Evolutionary conservation across 2,113 vertebrate genomes (phyloP).

Genomic region (Hypomesus transpacificus): DNA sequence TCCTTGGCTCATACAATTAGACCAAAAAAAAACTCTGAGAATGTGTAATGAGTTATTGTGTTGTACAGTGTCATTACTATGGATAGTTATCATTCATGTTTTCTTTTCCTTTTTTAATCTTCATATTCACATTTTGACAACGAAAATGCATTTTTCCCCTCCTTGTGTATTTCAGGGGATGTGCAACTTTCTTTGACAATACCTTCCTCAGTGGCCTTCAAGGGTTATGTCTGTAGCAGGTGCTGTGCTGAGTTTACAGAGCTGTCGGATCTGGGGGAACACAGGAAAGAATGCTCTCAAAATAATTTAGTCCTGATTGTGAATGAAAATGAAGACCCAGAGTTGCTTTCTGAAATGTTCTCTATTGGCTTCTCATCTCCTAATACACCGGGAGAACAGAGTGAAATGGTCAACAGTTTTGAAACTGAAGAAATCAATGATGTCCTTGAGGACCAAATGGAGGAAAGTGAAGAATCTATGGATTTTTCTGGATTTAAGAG

Average conservation of each 20-base stretch:
- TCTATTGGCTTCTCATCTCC: slow-evolving; percentile 71
- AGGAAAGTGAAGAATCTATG: slow-evolving; percentile 77
- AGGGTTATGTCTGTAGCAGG: slow-evolving; percentile 79
- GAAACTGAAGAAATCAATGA: slow-evolving; percentile 72
- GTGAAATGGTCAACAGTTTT: slow-evolving; percentile 67
- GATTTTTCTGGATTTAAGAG: slow-evolving; percentile 66
- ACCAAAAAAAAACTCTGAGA: no score
- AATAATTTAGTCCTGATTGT: slow-evolving; percentile 84
- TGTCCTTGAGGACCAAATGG: slow-evolving; percentile 71
- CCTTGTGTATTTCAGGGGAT: slow-evolving; percentile 75
- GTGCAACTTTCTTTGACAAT: slow-evolving; percentile 68
- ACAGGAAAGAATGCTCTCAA: slow-evolving; percentile 84
- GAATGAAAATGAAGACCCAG: slow-evolving; percentile 72
- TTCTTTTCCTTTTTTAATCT: no score
- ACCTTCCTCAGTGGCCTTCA: slow-evolving; percentile 73
- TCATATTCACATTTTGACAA: background rate
- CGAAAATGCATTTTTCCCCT: background rate
- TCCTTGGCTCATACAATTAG: no score
- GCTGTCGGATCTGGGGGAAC: slow-evolving; percentile 81
- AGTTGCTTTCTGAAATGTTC: slow-evolving; percentile 74
- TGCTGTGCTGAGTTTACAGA: slow-evolving; percentile 85
- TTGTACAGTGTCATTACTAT: no score
- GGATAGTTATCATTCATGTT: no score
- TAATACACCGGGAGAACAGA: slow-evolving; percentile 74
- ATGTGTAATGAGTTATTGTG: no score